Evolutionary conservation across 1,140 invertebrate genomes (phyloP), one percentile per base, ranked within the genome.

Genomic region (Hormaphis cornu): DNA sequence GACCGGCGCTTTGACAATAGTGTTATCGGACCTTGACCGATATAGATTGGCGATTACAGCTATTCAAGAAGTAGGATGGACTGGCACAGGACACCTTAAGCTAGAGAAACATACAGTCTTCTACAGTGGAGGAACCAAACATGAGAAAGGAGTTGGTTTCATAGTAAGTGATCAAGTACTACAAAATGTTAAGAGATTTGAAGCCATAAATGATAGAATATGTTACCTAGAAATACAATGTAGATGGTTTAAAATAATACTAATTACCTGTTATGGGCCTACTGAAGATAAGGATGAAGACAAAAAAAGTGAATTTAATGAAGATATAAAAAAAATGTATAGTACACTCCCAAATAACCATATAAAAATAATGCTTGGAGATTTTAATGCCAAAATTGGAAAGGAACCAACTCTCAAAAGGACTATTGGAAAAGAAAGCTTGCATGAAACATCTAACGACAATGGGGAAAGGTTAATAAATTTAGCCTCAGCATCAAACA

Each of bases 341-440:
- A 22, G 44, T 35, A 44, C 26, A 48, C 30, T 72, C n/a, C 59
- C 71, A 30, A 58, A 30, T 26, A 46, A 73, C 52, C 69, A 73
- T 50, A 54, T 72, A 24, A 73, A 63, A 66, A 66, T 73, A 20
- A 40, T 70, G 7, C 14, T 72, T 9, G 72, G 71, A 22, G 72
- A 73, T 30, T 61, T 46, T 33, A 72, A 72, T 46, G 71, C 71
- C 26, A 72, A 71, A 70, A 50, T 70, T 50, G 71, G 71, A 18
- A 69, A 26, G 46, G 71, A 73, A 46, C 8, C 54, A 33, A 48
- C 26, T 22, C 58, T 46, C 26, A 59, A 37, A 40, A 1, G 18
- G 24, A 72, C 59, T 30, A 72, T 78, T 73, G 18, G 76, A 71
- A 69, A 79, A 56, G 48, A 79, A 70, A 59, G 77, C 74, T 52